Conservation (phyloP, 2,113 vertebrate genomes). For the Tachuris rubrigastra region DNA sequence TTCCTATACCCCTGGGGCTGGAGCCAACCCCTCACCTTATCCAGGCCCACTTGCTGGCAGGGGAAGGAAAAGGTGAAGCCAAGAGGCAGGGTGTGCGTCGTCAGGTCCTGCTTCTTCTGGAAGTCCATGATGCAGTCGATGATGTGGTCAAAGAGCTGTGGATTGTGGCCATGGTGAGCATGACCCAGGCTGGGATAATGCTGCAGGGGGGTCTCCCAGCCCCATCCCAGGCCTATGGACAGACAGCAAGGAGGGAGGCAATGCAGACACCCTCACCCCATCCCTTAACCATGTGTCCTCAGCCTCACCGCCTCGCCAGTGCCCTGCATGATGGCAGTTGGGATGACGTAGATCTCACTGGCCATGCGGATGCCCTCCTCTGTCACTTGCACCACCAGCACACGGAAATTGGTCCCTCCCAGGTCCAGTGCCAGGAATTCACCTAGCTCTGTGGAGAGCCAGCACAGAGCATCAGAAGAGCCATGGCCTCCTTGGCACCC, state of each 20-base stretch:
- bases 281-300: neutral
- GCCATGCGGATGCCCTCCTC: conserved; percentile 62
- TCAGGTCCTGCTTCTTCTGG: conserved; percentile 65
- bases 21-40: conserved; percentile 67
- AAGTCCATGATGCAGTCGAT: conserved; percentile 76
- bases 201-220: neutral
- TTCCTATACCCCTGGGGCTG: neutral
- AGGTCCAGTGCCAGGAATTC: conserved; percentile 87
- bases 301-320: conserved; percentile 63
- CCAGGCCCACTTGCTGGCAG: conserved; percentile 75
- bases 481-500: rapidly evolving
- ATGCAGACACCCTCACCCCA: rapidly evolving
- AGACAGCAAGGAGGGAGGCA: neutral
- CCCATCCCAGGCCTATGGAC: neutral
- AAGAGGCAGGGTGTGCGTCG: conserved; percentile 37
- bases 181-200: neutral
- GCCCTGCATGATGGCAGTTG: conserved; percentile 71
- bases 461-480: neutral
- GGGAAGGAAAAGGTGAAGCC: conserved; percentile 85
- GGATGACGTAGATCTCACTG: conserved; percentile 78
- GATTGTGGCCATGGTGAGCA: neutral
- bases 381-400: conserved; percentile 75
- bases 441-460: conserved; percentile 74
- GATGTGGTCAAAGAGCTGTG: conserved; percentile 80
- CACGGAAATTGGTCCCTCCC: conserved; percentile 88